phyloP scores from a whole-genome alignment of 2,888 invertebrate species.

The Steinernema carpocapsae region DNA sequence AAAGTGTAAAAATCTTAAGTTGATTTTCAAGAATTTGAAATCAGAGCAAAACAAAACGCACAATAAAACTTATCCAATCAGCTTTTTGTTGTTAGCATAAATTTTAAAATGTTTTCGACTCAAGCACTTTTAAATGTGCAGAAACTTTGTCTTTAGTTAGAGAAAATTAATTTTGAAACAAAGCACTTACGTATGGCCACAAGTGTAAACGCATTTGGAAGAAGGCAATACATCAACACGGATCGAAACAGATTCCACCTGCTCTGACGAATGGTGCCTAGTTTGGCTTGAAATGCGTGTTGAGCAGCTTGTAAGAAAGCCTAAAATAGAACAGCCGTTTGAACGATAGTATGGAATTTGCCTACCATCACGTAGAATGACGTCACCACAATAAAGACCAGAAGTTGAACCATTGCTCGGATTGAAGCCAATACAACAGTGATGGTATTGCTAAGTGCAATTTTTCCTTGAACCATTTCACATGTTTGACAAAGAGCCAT shows the following conservation, averaged over 20 bases:
- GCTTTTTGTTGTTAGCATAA: no score
- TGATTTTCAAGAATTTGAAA: no score
- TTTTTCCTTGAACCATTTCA: background rate
- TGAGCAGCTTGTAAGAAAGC: background rate
- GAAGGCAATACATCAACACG: background rate
- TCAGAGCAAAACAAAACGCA: no score
- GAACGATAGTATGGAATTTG: background rate
- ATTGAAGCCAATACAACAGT: background rate
- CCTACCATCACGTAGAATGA: background rate
- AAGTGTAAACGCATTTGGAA: background rate
- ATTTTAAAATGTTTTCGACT: no score
- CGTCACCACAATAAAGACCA: background rate
- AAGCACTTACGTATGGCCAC: background rate
- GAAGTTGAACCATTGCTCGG: background rate
- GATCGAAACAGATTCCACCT: background rate
- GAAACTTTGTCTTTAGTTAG: no score
- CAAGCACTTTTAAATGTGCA: no score
- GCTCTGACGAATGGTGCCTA: background rate
- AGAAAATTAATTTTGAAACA: no score
- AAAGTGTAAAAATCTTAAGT: no score
- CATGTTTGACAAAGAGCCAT: conserved; percentile 8
- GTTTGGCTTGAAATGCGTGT: background rate
- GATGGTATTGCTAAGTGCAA: background rate
- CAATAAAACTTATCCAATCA: no score
- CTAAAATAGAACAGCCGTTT: background rate